Evolutionary conservation across 2,113 vertebrate species (phyloP).

Genomic region (Turdus rufiventris): DNA sequence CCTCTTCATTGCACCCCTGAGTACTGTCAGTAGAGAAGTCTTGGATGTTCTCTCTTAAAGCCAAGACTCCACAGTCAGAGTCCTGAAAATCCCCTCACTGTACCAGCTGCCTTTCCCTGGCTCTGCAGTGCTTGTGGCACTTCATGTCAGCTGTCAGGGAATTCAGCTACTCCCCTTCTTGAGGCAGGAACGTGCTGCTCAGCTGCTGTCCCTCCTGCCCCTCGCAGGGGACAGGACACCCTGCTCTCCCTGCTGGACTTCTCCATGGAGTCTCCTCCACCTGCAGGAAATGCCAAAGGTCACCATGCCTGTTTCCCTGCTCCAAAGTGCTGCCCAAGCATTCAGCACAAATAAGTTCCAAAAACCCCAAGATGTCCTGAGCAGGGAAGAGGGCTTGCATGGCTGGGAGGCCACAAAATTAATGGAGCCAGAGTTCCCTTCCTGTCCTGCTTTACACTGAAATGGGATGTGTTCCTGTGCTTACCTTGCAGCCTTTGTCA

Average conservation of each 20-base stretch:
- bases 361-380: not conserved
- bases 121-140: not conserved
- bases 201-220: not conserved
- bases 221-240: fast-evolving
- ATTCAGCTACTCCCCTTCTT: not conserved
- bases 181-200: not conserved
- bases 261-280: not conserved
- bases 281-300: not conserved
- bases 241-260: not conserved
- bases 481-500: not conserved
- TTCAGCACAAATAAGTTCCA: not conserved
- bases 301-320: not conserved
- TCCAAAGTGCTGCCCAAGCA: not conserved
- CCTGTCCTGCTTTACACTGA: not conserved
- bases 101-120: not conserved
- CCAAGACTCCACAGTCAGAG: not conserved
- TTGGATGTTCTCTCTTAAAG: not conserved
- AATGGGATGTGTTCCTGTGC: not conserved
- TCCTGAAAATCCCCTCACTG: not conserved
- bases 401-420: not conserved
- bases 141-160: not conserved
- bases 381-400: not conserved
- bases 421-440: not conserved
- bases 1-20: not conserved
- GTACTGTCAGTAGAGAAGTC: not conserved